These are phyloP conservation scores for Notechis scutatus DNA, from an alignment of 2,113 vertebrate species.

Conservation along the genomic window DNA sequence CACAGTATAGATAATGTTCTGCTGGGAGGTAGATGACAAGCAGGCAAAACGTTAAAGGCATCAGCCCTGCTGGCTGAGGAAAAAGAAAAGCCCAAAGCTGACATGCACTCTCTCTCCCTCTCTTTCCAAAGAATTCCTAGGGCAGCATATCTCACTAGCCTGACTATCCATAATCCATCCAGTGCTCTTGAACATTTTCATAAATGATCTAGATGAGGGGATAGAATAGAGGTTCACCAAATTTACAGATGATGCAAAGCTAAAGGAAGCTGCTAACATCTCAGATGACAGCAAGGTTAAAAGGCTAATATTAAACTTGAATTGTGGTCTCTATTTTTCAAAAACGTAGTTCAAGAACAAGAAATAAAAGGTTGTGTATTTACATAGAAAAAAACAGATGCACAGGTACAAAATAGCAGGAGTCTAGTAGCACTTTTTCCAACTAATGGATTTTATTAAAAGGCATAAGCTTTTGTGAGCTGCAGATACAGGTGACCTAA, in stretches of 20 bases:
- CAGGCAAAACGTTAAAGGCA: neutral
- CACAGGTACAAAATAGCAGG: neutral
- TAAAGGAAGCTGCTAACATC: neutral
- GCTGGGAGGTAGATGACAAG: neutral
- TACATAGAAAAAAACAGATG: neutral
- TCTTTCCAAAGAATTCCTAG: neutral
- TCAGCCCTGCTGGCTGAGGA: neutral
- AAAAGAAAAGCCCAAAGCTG: neutral
- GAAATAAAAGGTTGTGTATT: neutral
- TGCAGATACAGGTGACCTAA: neutral
- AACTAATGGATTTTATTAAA: neutral
- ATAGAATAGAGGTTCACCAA: neutral
- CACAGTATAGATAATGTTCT: neutral
- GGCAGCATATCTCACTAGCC: neutral
- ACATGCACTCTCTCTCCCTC: neutral
- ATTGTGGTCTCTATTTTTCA: neutral
- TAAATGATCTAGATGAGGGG: neutral
- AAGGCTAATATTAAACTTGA: neutral
- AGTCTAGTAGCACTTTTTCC: neutral
- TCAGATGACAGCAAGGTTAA: neutral
- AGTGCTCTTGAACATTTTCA: neutral
- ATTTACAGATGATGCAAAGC: neutral
- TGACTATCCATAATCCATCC: neutral
- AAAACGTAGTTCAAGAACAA: neutral
- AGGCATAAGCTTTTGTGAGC: neutral